Conservation (phyloP, 1,140 invertebrate species). For the Aphis gossypii region DNA sequence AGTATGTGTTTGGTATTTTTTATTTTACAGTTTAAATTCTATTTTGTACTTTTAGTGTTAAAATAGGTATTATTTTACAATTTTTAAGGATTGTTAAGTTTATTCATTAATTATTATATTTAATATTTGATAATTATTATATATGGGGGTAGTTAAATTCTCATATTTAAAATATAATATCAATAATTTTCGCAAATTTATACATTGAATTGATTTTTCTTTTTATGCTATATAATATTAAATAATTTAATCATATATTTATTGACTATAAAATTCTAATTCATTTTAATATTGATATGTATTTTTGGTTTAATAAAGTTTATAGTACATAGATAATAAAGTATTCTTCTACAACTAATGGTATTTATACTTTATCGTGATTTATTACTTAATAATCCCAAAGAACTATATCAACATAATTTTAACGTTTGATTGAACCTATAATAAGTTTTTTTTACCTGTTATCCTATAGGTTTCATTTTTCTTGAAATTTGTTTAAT, state of each 20-base stretch:
- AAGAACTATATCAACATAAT: neutral
- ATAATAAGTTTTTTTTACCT: neutral
- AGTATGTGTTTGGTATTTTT: neutral
- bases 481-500: neutral
- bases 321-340: neutral
- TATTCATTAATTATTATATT: neutral
- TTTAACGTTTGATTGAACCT: neutral
- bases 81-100: neutral
- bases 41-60: neutral
- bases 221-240: neutral
- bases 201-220: neutral
- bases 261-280: neutral
- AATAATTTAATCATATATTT: neutral
- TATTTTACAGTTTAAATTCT: no score
- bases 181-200: neutral
- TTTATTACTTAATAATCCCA: neutral
- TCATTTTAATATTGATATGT: neutral
- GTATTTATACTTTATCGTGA: neutral
- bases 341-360: neutral
- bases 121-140: neutral
- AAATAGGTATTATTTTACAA: neutral
- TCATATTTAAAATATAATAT: neutral
- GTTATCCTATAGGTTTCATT: neutral
- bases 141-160: neutral
- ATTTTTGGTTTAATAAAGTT: neutral